These are phyloP conservation scores for Scaptomyza pallida DNA, from an alignment of 1,140 invertebrate genomes.

Conservation along the genomic window DNA sequence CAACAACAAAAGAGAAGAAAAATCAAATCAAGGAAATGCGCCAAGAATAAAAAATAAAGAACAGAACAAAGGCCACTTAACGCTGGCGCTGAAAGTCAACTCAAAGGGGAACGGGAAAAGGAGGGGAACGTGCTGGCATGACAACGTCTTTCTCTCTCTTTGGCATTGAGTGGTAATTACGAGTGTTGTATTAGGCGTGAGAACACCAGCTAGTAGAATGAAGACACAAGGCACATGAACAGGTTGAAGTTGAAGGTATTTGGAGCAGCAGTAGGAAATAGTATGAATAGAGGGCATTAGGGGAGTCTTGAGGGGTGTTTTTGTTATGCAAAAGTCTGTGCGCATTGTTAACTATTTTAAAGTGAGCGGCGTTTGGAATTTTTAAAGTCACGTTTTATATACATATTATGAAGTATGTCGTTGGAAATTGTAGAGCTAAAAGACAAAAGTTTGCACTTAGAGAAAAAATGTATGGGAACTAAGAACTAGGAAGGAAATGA, in stretches of 20 bases:
- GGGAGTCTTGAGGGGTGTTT: neutral
- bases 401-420: slow-evolving; percentile 23
- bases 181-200: slow-evolving; percentile 71
- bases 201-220: slow-evolving; percentile 36
- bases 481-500: no score
- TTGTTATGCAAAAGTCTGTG: neutral
- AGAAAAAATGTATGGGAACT: no score
- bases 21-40: slow-evolving; percentile 56
- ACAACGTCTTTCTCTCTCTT: slow-evolving; percentile 35
- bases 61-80: slow-evolving; percentile 45
- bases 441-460: no score
- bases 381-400: slow-evolving; percentile 40
- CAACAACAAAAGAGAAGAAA: slow-evolving; percentile 17
- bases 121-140: neutral
- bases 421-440: neutral
- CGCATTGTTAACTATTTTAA: slow-evolving; percentile 27
- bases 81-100: slow-evolving; percentile 30
- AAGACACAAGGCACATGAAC: slow-evolving; percentile 12
- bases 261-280: slow-evolving; percentile 21
- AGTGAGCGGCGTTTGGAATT: slow-evolving; percentile 25
- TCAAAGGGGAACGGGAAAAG: neutral
- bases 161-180: slow-evolving; percentile 59
- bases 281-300: neutral
- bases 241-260: slow-evolving; percentile 48
- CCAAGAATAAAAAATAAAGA: slow-evolving; percentile 17